Conservation (phyloP, 2,113 vertebrate genomes). For the Lepisosteus oculatus region DNA sequence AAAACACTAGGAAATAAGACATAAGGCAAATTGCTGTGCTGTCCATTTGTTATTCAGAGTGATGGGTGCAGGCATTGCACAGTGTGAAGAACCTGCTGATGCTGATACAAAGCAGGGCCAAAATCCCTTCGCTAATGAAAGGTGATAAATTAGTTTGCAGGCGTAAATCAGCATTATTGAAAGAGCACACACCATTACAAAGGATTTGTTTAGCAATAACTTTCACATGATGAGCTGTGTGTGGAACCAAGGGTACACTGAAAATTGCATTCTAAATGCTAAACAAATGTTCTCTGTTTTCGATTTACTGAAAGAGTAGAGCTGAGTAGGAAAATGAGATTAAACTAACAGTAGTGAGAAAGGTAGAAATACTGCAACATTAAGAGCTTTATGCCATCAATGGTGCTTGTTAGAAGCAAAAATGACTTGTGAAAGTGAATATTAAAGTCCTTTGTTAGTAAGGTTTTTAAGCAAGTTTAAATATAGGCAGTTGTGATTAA, state of each 20-base stretch:
- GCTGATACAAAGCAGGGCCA: conserved; percentile 49
- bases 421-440: too few relatives aligned
- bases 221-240: conserved; percentile 27
- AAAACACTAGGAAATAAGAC: neutral
- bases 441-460: too few relatives aligned
- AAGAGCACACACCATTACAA: conserved; percentile 29
- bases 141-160: conserved; percentile 36
- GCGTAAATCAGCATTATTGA: conserved; percentile 44
- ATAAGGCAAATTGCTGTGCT: neutral
- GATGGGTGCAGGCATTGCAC: conserved; percentile 18
- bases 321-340: too few relatives aligned
- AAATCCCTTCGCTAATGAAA: conserved; percentile 49
- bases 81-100: conserved; percentile 48
- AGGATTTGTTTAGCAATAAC: conserved; percentile 44
- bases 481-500: too few relatives aligned
- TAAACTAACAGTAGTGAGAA: too few relatives aligned
- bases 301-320: neutral
- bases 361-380: too few relatives aligned
- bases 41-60: conserved; percentile 5
- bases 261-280: conserved; percentile 23
- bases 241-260: conserved; percentile 18
- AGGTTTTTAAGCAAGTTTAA: too few relatives aligned
- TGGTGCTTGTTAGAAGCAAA: too few relatives aligned
- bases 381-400: too few relatives aligned
- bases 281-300: conserved; percentile 13